Conservation (phyloP, 2,888 invertebrate species). For the Helleia helle region DNA sequence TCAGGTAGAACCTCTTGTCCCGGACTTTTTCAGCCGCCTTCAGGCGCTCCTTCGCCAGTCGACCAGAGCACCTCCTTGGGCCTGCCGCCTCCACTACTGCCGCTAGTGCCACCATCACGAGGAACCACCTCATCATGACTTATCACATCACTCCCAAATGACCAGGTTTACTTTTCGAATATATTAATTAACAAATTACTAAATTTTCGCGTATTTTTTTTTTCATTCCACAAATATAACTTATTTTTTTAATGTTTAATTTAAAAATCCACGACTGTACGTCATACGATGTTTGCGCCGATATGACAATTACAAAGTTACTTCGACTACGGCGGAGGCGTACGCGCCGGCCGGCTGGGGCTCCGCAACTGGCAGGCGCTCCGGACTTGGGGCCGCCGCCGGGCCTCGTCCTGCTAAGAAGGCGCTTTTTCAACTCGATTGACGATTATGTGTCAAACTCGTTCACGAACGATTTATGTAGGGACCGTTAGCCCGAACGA, state of each 20-base stretch:
- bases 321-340: background rate
- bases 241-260: too few species aligned
- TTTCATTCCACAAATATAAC: too few species aligned
- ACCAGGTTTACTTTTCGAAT: too few species aligned
- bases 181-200: too few species aligned
- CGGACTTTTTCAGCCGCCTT: slow-evolving; percentile 64
- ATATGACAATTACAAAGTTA: too few species aligned
- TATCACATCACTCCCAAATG: slow-evolving; percentile 16
- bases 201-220: too few species aligned
- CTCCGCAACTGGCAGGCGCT: slow-evolving; percentile 8
- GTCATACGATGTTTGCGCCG: too few species aligned
- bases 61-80: slow-evolving; percentile 52
- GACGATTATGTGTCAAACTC: slow-evolving; percentile 28
- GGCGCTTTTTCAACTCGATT: slow-evolving; percentile 26
- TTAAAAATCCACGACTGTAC: too few species aligned
- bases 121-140: slow-evolving; percentile 38
- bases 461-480: slow-evolving; percentile 24
- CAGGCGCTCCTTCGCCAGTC: slow-evolving; percentile 52
- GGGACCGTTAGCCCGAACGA: slow-evolving; percentile 27
- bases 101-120: slow-evolving; percentile 25
- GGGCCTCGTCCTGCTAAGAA: slow-evolving; percentile 22
- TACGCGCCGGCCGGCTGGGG: slow-evolving; percentile 4
- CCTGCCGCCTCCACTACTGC: slow-evolving; percentile 29
- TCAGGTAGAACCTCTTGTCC: slow-evolving; percentile 53
- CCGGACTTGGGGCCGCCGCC: slow-evolving; percentile 15